These are phyloP conservation scores for Hyposoter didymator DNA, from an alignment of 2,888 invertebrate genomes.

Conservation along the genomic window DNA sequence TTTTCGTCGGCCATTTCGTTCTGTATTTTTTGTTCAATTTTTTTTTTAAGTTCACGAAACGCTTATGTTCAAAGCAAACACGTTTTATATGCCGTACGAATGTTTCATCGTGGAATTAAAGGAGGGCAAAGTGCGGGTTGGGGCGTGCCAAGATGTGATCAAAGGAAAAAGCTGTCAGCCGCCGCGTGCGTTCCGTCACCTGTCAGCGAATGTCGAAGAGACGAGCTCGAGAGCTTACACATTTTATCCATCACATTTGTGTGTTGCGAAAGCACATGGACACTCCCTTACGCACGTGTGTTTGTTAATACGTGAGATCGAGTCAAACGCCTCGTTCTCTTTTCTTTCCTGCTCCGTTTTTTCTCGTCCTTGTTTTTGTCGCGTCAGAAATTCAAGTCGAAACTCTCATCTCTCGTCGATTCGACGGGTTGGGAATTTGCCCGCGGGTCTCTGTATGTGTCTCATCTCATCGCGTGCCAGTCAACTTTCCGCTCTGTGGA, in stretches of 20 bases:
- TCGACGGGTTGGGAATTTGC: constrained; percentile 54
- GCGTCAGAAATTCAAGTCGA: constrained; percentile 43
- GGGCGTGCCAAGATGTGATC: constrained; percentile 66
- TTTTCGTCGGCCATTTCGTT: background rate
- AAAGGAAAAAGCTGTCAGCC: constrained; percentile 65
- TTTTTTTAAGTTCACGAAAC: background rate
- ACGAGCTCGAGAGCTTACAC: constrained; percentile 17
- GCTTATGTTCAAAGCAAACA: constrained; percentile 20
- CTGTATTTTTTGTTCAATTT: background rate
- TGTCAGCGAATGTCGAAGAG: constrained; percentile 62
- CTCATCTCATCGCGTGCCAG: constrained; percentile 48
- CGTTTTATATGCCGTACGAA: constrained; percentile 26
- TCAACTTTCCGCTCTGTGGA: constrained; percentile 7
- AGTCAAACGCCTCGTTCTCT: constrained; percentile 43
- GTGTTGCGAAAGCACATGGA: constrained; percentile 17
- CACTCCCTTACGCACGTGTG: background rate
- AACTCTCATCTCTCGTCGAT: constrained; percentile 55
- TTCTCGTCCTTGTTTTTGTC: constrained; percentile 54
- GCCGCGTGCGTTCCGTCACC: constrained; percentile 64
- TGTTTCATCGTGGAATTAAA: constrained; percentile 63
- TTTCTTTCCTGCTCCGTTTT: background rate
- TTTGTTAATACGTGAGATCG: constrained; percentile 32
- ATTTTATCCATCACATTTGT: constrained; percentile 11
- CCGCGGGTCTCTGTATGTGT: constrained; percentile 26
- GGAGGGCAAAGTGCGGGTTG: constrained; percentile 47